These are phyloP conservation scores for Okapia johnstoni DNA, from an alignment of 2,113 vertebrate genomes.

Conservation along the genomic window DNA sequence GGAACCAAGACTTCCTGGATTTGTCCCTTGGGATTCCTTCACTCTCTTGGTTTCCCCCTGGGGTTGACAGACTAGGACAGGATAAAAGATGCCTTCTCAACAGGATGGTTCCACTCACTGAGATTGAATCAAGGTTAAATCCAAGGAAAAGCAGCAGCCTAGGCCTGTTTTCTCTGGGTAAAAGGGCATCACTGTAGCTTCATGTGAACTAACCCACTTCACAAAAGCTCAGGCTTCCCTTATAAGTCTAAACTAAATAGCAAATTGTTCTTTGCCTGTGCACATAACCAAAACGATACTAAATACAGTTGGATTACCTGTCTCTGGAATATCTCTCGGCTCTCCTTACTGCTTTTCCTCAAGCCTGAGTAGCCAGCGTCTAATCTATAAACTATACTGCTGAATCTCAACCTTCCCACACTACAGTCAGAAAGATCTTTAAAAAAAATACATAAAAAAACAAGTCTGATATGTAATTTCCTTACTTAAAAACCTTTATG, in stretches of 20 bases:
- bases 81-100: background rate
- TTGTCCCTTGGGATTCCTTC: background rate
- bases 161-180: background rate
- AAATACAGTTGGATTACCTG: background rate
- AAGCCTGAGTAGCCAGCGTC: background rate
- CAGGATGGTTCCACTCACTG: background rate
- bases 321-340: background rate
- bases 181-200: background rate
- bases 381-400: background rate
- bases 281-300: background rate
- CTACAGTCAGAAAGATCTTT: background rate
- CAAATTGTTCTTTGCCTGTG: background rate
- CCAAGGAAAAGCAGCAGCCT: background rate
- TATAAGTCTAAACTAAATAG: background rate
- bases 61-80: background rate
- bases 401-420: background rate
- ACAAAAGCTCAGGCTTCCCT: background rate
- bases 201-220: background rate
- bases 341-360: background rate
- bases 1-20: background rate
- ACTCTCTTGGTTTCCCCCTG: background rate
- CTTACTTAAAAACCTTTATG: background rate
- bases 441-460: background rate
- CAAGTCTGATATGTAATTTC: background rate
- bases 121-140: background rate